Percentiles rank a stretch among this genome's conserved stretches.
phyloP scores from a whole-genome alignment of 2,888 invertebrate species.

The Zootermopsis nevadensis region DNA sequence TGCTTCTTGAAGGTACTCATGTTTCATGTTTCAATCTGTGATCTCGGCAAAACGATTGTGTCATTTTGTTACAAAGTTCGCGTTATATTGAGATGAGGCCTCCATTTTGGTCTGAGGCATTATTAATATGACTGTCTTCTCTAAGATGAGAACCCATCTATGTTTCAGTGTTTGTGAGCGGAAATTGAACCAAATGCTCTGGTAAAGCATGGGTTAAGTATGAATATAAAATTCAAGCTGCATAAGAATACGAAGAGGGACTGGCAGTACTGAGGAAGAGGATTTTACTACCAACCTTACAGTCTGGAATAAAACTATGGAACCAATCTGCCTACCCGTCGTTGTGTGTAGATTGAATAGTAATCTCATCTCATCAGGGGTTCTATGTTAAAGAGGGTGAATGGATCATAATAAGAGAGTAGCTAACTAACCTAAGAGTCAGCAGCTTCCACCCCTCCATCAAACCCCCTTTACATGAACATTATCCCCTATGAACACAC shows the following conservation, averaged over 20 bases:
- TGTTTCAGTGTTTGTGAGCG: too few species aligned
- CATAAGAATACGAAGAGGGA: not conserved
- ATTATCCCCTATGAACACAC: constrained; percentile 6
- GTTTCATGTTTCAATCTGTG: too few species aligned
- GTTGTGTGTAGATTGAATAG: not conserved
- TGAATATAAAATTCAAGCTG: too few species aligned
- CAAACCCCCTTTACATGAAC: not conserved
- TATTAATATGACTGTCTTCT: too few species aligned
- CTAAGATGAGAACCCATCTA: too few species aligned
- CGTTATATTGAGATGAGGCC: too few species aligned
- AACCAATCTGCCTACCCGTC: not conserved
- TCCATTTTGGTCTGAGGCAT: too few species aligned
- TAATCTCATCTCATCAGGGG: constrained; percentile 15
- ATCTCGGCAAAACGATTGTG: too few species aligned
- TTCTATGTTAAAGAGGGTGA: constrained; percentile 2
- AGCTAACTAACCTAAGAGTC: constrained; percentile 29
- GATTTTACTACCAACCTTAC: not conserved
- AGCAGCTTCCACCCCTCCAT: constrained; percentile 27
- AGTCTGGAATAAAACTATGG: not conserved
- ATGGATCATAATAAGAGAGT: constrained; percentile 10
- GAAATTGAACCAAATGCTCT: too few species aligned
- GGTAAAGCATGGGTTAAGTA: too few species aligned
- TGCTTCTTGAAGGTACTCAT: too few species aligned
- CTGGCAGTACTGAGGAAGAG: not conserved
- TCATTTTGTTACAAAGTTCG: too few species aligned